Conservation (phyloP, 1,140 invertebrate species). For the Eupristina koningsbergeri region DNA sequence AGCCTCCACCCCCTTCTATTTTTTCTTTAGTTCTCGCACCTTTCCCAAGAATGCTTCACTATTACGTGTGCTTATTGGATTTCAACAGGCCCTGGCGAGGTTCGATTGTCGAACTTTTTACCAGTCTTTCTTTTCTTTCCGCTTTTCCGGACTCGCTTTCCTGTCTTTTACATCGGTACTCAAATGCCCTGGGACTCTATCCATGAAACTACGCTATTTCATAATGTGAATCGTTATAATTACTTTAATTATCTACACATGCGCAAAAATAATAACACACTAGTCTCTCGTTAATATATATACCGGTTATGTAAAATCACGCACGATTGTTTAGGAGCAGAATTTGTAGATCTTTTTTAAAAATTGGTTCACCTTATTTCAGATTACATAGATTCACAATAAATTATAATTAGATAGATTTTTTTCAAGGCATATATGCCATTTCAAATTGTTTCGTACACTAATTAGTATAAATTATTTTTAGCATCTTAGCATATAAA, state of each 20-base stretch:
- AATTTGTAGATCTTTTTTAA: background rate
- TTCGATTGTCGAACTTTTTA: slow-evolving; percentile 62
- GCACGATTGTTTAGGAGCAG: background rate
- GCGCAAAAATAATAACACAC: slow-evolving; percentile 16
- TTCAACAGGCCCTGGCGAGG: slow-evolving; percentile 64
- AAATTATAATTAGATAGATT: slow-evolving; percentile 34
- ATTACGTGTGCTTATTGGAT: slow-evolving; percentile 68
- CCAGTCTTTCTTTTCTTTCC: slow-evolving; percentile 9
- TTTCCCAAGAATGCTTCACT: slow-evolving; percentile 54
- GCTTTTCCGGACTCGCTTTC: background rate
- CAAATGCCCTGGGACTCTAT: too few species aligned
- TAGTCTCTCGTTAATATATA: background rate
- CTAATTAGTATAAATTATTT: background rate
- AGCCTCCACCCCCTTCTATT: slow-evolving; percentile 31
- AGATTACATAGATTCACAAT: slow-evolving; percentile 22
- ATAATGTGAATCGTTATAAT: too few species aligned
- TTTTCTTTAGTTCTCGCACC: slow-evolving; percentile 33
- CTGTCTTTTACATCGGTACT: too few species aligned
- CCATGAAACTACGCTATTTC: too few species aligned
- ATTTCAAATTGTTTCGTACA: slow-evolving; percentile 20
- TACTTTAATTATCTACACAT: slow-evolving; percentile 39
- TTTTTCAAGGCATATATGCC: slow-evolving; percentile 11
- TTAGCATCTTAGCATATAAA: slow-evolving; percentile 16
- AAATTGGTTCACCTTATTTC: background rate
- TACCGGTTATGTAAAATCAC: slow-evolving; percentile 19